Conservation (phyloP, 2,113 vertebrate genomes). For the Clarias batrachus region DNA sequence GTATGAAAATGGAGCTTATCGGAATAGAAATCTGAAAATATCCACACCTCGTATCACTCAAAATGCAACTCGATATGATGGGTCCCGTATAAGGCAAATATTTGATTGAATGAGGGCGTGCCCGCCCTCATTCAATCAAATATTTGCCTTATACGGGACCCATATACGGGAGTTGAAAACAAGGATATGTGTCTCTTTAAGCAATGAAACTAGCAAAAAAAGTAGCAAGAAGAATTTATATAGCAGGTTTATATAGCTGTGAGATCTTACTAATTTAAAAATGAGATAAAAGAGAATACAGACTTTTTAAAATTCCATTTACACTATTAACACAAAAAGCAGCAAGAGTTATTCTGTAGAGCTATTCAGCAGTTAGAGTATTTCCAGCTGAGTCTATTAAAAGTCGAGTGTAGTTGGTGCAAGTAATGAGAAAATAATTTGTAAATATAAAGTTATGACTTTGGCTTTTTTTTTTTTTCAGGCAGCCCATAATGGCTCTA, state of each 20-base stretch:
- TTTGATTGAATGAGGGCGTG: not conserved
- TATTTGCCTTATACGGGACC: too few species aligned
- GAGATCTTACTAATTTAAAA: not conserved
- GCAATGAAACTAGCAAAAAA: not conserved
- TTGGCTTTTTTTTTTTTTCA: not conserved
- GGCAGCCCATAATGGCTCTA: slow-evolving; percentile 10
- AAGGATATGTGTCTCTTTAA: not conserved
- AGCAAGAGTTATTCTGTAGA: not conserved
- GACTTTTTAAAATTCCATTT: not conserved
- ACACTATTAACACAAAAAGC: not conserved
- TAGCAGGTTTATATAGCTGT: not conserved
- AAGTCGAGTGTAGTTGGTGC: not conserved
- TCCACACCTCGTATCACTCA: too few species aligned
- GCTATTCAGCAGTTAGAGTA: too few species aligned
- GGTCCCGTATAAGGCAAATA: not conserved
- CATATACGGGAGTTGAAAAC: not conserved
- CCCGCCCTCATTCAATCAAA: too few species aligned
- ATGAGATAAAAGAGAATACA: not conserved
- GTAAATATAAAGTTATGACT: not conserved
- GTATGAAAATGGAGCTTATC: too few species aligned
- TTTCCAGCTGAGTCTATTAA: not conserved
- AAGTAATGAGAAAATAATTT: not conserved
- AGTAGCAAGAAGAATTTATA: not conserved
- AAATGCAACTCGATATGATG: too few species aligned
- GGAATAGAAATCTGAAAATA: too few species aligned